Conservation (phyloP, 2,113 vertebrate genomes). For the Chaetops frenatus region DNA sequence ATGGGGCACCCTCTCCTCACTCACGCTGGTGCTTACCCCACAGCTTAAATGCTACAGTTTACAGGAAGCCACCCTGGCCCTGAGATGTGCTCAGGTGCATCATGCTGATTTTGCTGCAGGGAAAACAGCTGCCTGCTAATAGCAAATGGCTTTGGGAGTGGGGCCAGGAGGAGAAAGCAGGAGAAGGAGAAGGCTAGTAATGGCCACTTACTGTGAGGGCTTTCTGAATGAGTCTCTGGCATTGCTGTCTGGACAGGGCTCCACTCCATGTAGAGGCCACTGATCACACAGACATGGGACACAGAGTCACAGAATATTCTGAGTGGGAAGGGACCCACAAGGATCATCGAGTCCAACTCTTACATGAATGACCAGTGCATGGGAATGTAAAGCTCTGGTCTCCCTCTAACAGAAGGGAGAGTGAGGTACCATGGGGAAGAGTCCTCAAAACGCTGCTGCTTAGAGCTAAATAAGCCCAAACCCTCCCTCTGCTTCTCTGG, state of each 20-base stretch:
- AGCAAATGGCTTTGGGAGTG: background rate
- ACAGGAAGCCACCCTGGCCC: background rate
- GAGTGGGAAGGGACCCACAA: background rate
- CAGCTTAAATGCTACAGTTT: background rate
- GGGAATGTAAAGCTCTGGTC: background rate
- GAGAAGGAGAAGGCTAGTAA: background rate
- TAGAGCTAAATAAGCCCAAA: background rate
- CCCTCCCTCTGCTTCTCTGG: background rate
- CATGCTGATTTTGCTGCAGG: background rate
- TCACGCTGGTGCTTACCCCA: accelerated
- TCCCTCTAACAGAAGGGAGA: background rate
- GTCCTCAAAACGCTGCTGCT: background rate
- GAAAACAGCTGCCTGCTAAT: background rate
- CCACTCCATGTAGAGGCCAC: background rate
- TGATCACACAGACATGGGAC: background rate
- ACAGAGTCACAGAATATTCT: background rate
- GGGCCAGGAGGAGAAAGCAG: background rate
- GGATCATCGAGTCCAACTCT: background rate
- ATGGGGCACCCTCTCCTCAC: background rate
- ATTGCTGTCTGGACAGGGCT: accelerated
- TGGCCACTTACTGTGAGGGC: background rate
- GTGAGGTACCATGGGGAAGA: background rate
- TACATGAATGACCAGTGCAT: accelerated
- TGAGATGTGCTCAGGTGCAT: background rate
- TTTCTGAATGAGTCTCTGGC: background rate